phyloP scores from a whole-genome alignment of 2,888 invertebrate species.

The Dinocampus coccinellae region DNA sequence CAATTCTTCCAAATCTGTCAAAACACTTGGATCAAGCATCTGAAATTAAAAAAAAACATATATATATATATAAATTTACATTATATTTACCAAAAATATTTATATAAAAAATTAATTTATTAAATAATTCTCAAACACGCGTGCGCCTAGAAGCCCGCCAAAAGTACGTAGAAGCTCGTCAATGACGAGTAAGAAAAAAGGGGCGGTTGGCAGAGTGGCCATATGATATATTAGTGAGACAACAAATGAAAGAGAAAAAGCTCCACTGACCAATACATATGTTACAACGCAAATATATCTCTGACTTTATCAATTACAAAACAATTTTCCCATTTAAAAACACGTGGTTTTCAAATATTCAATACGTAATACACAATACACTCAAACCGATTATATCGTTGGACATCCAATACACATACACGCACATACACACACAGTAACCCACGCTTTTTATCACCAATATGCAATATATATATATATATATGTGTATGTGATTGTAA shows the following conservation, averaged over 20 bases:
- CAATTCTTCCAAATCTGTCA: conserved; percentile 80
- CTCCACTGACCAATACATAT: conserved; percentile 17
- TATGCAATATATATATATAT: conserved; percentile 30
- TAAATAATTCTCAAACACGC: conserved; percentile 48
- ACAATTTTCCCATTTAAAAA: neutral
- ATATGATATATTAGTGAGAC: conserved; percentile 16
- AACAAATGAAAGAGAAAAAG: conserved; percentile 37
- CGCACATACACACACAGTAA: neutral
- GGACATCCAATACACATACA: too few relatives aligned
- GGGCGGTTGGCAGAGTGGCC: conserved; percentile 33
- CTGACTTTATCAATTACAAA: neutral
- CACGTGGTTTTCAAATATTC: neutral
- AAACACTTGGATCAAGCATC: conserved; percentile 74
- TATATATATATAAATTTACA: neutral
- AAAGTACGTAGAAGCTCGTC: conserved; percentile 47
- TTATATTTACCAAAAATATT: too few relatives aligned
- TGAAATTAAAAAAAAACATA: conserved; percentile 51
- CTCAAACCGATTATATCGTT: neutral
- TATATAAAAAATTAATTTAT: neutral
- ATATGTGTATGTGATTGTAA: neutral
- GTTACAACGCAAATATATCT: conserved; percentile 16
- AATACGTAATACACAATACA: neutral
- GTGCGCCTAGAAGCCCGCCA: conserved; percentile 66
- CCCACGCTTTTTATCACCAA: conserved; percentile 27
- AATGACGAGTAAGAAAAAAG: conserved; percentile 35